Base-by-base conservation (phyloP, 2,113 vertebrate species). In the Perca flavescens region DNA sequence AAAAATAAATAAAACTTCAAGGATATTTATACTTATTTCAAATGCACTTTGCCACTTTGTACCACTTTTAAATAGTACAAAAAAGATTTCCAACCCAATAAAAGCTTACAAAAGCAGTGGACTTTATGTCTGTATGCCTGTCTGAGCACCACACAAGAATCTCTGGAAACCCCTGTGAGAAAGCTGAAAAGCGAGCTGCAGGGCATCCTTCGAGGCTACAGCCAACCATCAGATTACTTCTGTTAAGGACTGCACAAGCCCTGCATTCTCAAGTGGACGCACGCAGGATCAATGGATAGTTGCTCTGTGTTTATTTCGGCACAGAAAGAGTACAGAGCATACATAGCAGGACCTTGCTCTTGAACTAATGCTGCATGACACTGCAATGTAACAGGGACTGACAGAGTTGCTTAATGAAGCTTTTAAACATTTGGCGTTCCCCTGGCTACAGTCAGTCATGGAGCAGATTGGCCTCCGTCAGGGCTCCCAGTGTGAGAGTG, bases 391-490 rank as follows among this genome's bases (percentile, higher is more conserved):
- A 80, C 52, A 58, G 40, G 71, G 69, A 64, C n/a, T 66, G 70
- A 57, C 52, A 67, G 82, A 79, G 82, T 50, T 82, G 74, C 79
- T 68, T 84, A 88, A 86, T 87, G 81, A 87, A 83, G 77, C 84
- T 82, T 89, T 86, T 86, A 75, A 90, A 87, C 31, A 25, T 86
- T 78, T 92, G 8, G 47, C 49, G 28, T 66, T 83, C 84, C 74
- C 76, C 62, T 54, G 79, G 78, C 84, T 87, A 31, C 77, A 88
- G 63, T 82, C 85, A 83, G 85, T 81, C 85, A 86, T 25, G 69
- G 58, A 84, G 85, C 86, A 79, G 82, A 91, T 80, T 83, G 87
- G 88, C 66, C 83, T 80, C 80, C 36, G 7, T 72, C 70, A 76
- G 68, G 21, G 63, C 72, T 88, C 71, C 77, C 58, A 43, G 73